Percentiles rank a stretch among this genome's conserved stretches.
These are phyloP conservation scores for Pinna nobilis DNA, from an alignment of 1,140 invertebrate genomes.

Conservation along the genomic window DNA sequence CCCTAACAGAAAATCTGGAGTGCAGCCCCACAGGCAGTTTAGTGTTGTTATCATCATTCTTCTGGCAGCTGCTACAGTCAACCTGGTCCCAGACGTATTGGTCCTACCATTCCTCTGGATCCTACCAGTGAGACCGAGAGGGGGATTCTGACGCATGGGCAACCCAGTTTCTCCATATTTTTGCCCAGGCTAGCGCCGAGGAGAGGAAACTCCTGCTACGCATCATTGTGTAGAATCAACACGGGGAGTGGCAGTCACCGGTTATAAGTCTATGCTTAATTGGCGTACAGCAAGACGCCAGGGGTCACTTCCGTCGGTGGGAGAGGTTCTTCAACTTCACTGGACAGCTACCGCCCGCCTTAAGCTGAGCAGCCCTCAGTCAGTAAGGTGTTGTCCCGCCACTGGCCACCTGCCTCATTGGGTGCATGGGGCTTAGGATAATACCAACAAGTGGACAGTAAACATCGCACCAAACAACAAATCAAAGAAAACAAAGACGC, in stretches of 20 bases:
- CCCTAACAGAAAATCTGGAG: neutral
- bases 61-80: slow-evolving; percentile 3
- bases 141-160: slow-evolving; percentile 16
- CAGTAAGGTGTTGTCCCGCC: slow-evolving; percentile 19
- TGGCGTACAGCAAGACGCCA: slow-evolving; percentile 9
- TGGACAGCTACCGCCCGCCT: neutral
- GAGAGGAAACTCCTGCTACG: slow-evolving; percentile 11
- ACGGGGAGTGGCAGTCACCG: slow-evolving; percentile 27
- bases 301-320: neutral
- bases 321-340: neutral
- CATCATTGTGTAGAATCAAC: neutral
- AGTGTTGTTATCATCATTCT: neutral
- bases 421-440: slow-evolving; percentile 15
- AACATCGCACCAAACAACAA: slow-evolving; percentile 15
- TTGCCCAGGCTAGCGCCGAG: slow-evolving; percentile 9
- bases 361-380: neutral
- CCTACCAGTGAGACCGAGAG: neutral
- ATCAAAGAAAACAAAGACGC: neutral
- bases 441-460: slow-evolving; percentile 10
- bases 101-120: neutral
- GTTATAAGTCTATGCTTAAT: slow-evolving; percentile 14
- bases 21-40: neutral
- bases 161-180: neutral
- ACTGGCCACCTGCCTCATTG: slow-evolving; percentile 24
- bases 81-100: neutral